These are phyloP conservation scores for Neria commutata DNA, from an alignment of 2,888 invertebrate genomes.

Conservation along the genomic window DNA sequence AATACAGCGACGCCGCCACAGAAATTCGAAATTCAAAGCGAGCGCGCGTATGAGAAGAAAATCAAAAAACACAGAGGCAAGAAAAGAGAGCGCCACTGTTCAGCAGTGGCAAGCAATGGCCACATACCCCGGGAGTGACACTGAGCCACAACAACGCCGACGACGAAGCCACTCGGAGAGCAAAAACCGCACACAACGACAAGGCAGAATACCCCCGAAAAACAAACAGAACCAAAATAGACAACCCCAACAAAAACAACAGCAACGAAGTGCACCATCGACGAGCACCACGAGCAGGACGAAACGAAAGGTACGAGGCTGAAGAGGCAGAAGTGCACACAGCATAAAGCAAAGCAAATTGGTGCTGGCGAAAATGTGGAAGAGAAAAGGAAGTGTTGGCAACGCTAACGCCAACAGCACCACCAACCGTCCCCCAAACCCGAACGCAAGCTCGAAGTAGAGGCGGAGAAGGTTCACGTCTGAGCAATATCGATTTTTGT, in stretches of 20 bases:
- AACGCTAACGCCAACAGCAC: background rate
- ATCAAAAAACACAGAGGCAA: constrained; percentile 1
- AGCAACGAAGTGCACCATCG: too few relatives aligned
- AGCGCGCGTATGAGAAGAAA: background rate
- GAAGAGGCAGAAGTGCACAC: background rate
- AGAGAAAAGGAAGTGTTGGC: constrained; percentile 1
- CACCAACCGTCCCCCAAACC: background rate
- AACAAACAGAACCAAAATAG: too few relatives aligned
- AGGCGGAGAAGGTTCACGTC: constrained; percentile 37
- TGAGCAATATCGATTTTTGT: constrained; percentile 54
- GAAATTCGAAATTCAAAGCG: background rate
- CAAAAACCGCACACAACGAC: background rate
- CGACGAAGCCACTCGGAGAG: background rate
- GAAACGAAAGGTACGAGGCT: background rate
- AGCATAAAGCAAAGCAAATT: background rate
- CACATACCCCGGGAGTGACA: background rate
- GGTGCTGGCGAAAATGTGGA: background rate
- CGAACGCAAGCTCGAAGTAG: constrained; percentile 15
- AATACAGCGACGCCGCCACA: background rate
- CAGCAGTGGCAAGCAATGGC: background rate
- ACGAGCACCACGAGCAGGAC: too few relatives aligned
- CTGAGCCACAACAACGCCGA: background rate
- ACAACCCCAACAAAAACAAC: too few relatives aligned
- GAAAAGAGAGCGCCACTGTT: constrained; percentile 10
- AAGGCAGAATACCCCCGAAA: too few relatives aligned